Percentiles rank a stretch among this genome's conserved stretches.
Conservation (phyloP, 2,113 vertebrate species). For the Colius striatus region DNA sequence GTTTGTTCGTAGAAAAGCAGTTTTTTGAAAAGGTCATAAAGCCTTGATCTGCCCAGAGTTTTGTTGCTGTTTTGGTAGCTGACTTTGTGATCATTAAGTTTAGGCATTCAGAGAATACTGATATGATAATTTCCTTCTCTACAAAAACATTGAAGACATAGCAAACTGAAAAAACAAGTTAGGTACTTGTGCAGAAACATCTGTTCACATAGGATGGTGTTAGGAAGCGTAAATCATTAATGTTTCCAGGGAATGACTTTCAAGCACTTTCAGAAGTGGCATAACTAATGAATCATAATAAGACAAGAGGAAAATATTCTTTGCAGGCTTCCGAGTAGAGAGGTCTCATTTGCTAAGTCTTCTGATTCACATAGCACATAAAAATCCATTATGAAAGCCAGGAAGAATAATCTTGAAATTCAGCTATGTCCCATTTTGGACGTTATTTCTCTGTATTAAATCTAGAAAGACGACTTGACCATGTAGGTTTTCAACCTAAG, state of each 20-base stretch:
- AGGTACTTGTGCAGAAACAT: neutral
- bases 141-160: neutral
- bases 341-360: neutral
- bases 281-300: neutral
- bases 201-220: neutral
- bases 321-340: neutral
- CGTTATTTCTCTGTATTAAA: neutral
- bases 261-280: neutral
- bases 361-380: neutral
- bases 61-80: neutral
- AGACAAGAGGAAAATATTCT: neutral
- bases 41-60: neutral
- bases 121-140: neutral
- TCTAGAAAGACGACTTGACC: neutral
- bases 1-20: neutral
- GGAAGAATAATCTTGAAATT: neutral
- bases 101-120: neutral
- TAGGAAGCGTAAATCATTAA: neutral
- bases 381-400: neutral
- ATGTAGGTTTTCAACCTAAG: neutral
- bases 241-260: neutral
- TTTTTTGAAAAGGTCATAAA: neutral
- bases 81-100: neutral
- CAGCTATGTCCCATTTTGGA: neutral
- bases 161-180: neutral